Evolutionary conservation across 2,113 vertebrate species (phyloP).

Genomic region (Platysteira castanea): DNA sequence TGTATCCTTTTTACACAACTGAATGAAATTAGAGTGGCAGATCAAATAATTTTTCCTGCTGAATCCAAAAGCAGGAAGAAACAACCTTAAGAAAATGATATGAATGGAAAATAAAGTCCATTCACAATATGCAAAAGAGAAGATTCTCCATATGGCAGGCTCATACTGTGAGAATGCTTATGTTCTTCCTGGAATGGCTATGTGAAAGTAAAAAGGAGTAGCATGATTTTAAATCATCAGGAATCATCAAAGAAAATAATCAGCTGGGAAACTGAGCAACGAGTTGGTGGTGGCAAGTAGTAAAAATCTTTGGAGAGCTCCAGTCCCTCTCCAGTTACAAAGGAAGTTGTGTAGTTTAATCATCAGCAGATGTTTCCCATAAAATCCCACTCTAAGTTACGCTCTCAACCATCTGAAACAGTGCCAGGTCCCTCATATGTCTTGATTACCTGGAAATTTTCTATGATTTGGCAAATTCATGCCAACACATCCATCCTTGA

Average conservation of each 20-base stretch:
- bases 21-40: not conserved
- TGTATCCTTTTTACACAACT: not conserved
- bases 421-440: not conserved
- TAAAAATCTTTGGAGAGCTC: not conserved
- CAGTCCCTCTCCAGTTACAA: not conserved
- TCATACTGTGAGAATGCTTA: not conserved
- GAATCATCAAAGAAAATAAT: not conserved
- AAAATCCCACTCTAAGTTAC: not conserved
- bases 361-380: not conserved
- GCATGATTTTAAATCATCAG: not conserved
- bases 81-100: not conserved
- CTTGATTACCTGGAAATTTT: not conserved
- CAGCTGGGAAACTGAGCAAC: not conserved
- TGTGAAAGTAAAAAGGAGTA: not conserved
- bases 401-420: not conserved
- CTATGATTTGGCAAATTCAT: not conserved
- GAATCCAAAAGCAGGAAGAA: not conserved
- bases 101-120: not conserved
- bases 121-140: not conserved
- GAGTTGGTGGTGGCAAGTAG: not conserved
- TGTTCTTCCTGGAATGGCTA: not conserved
- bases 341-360: not conserved
- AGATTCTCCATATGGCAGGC: not conserved
- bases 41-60: not conserved
- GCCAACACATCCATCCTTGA: not conserved